Base-by-base conservation (phyloP, 2,888 invertebrate species). In the Nymphalis polychloros region DNA sequence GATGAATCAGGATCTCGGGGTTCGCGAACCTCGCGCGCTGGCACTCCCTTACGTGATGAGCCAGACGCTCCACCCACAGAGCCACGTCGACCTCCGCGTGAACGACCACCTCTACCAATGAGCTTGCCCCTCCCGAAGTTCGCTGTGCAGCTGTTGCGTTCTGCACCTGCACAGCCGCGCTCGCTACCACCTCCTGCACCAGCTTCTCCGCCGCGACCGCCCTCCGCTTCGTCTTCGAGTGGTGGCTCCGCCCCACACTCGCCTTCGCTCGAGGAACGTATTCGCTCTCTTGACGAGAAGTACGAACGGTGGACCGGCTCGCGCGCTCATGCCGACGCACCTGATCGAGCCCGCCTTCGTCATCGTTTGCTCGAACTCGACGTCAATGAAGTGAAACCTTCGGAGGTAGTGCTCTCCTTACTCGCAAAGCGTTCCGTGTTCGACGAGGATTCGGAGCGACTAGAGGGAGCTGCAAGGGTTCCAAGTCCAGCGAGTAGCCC, bases 371-470 rank as follows among this genome's bases (percentile, higher is more conserved):
- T 97, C 53, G 97, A 97, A 78, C 92, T 97, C 70, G 96, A 97
- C 82, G 94, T 96, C 71, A 95, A 95, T 79, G 96, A 96, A 81
- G 94, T 97, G 69, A 97, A 98, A 84, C 98, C 98, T 0, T 98
- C 98, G 31, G 98, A 98, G 79, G 98, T 98, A 79, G 97, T 98
- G 50, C 97, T 97, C 81, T 97, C 97, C 31, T 94, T 99, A 78
- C 93, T 98, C 79, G 97, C 98, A 7, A 97, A 97, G 86, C 95
- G 97, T 73, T 98, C 98, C 63, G 97, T 99, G 64, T 98, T 99
- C 87, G 99, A 99, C 84, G 98, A 98, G 86, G 99, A 99, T 85
- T 95, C 97, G 52, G 98, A 98, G 87, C 94, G 99, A 48, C 93
- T 99, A 69, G 98, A 98, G 86, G 97, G 97, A 41, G 57, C 57